A percentile compares a stretch with the other conserved stretches of the same genome.
Evolutionary conservation across 2,797 vertebrate genomes (phyloP).

Genomic region (Tenualosa ilisha): DNA sequence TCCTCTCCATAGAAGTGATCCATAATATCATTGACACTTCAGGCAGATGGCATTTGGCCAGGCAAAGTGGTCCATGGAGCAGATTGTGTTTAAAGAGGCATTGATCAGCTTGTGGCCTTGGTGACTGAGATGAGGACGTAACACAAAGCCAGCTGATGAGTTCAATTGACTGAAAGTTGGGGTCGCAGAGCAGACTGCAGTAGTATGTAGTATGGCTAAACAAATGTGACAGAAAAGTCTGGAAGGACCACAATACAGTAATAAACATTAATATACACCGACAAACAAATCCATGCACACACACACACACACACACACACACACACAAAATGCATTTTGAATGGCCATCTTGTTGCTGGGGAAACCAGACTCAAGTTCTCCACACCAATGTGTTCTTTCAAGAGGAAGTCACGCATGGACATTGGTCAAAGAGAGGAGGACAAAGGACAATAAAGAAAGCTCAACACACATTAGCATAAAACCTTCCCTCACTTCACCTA

Average conservation of each 20-base stretch:
- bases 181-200: background rate
- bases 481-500: no score
- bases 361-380: constrained; percentile 11
- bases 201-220: no score
- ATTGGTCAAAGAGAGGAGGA: background rate
- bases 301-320: background rate
- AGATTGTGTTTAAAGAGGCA: background rate
- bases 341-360: constrained; percentile 10
- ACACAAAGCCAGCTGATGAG: background rate
- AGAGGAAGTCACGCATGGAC: background rate
- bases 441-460: background rate
- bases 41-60: background rate
- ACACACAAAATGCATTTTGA: background rate
- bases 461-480: background rate
- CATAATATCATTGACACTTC: background rate
- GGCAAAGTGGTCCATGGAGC: background rate
- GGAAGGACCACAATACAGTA: no score
- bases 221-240: background rate
- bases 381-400: background rate
- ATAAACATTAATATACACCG: background rate
- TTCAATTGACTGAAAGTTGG: background rate
- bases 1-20: background rate
- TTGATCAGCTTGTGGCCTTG: background rate
- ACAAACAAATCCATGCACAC: background rate
- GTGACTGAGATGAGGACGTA: background rate